phyloP scores from a whole-genome alignment of 2,888 invertebrate species.

The Ligdia adustata region DNA sequence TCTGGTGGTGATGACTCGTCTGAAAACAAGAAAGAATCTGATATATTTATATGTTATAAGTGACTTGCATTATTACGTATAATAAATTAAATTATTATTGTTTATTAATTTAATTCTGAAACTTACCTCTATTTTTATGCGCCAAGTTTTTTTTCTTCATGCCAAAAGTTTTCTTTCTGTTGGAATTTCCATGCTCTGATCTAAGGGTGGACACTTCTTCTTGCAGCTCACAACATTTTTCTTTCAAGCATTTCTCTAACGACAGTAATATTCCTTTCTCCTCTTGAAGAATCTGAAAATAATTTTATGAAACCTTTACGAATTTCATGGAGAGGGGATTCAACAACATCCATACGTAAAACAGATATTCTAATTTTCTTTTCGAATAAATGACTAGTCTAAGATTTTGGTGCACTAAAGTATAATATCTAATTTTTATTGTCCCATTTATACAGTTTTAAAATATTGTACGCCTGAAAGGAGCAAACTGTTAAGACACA shows the following conservation, averaged over 20 bases:
- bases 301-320: too few species aligned
- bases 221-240: constrained; percentile 89
- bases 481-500: too few species aligned
- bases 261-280: constrained; percentile 90
- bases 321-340: too few species aligned
- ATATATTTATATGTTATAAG: too few species aligned
- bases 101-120: not conserved
- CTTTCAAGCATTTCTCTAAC: constrained; percentile 89
- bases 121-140: constrained; percentile 75
- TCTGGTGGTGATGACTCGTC: constrained; percentile 91
- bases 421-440: too few species aligned
- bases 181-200: constrained; percentile 79
- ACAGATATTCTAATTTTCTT: too few species aligned
- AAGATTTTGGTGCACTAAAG: too few species aligned
- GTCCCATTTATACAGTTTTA: too few species aligned
- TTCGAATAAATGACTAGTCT: too few species aligned
- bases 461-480: too few species aligned
- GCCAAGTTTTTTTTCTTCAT: constrained; percentile 76
- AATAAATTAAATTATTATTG: not conserved
- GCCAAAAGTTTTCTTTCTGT: constrained; percentile 75
- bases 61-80: too few species aligned
- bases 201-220: constrained; percentile 87
- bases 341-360: too few species aligned
- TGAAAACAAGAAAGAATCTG: constrained; percentile 54
- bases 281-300: constrained; percentile 88